These are phyloP conservation scores for Agrochola lychnidis DNA, from an alignment of 2,888 invertebrate genomes.

Conservation along the genomic window DNA sequence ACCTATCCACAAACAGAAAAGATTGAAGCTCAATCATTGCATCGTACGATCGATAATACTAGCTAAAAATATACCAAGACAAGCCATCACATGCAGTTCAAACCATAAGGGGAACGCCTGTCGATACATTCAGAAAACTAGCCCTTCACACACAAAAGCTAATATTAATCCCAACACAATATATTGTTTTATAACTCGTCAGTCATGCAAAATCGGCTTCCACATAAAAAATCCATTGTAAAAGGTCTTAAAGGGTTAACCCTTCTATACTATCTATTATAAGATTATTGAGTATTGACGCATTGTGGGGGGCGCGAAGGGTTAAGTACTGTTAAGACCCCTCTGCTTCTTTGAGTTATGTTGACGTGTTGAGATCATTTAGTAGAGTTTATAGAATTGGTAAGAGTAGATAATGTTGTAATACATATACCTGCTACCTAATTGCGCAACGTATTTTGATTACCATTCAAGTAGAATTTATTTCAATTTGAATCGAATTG, in stretches of 20 bases:
- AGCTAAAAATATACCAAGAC: constrained; percentile 6
- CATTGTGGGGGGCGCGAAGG: constrained; percentile 87
- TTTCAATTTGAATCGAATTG: too few species aligned
- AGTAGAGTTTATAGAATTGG: constrained; percentile 31
- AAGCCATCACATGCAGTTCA: neutral
- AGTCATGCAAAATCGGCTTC: constrained; percentile 79
- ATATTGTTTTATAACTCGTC: constrained; percentile 74
- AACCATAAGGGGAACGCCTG: neutral
- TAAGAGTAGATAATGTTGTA: constrained; percentile 16
- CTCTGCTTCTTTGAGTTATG: constrained; percentile 64
- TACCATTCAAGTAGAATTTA: too few species aligned
- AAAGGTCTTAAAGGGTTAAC: constrained; percentile 68
- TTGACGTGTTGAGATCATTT: constrained; percentile 59
- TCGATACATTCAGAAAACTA: constrained; percentile 31
- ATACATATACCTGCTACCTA: neutral
- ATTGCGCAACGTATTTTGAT: too few species aligned
- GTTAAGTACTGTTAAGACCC: constrained; percentile 76
- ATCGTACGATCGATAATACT: neutral
- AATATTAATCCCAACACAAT: constrained; percentile 58
- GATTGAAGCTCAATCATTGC: neutral
- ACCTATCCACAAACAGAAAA: neutral
- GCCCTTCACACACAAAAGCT: constrained; percentile 37
- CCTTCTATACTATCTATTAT: constrained; percentile 81
- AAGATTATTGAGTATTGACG: constrained; percentile 89
- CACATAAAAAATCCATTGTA: constrained; percentile 59